Base-by-base conservation (phyloP, 2,888 invertebrate genomes). In the Cryptocephalus primarius region DNA sequence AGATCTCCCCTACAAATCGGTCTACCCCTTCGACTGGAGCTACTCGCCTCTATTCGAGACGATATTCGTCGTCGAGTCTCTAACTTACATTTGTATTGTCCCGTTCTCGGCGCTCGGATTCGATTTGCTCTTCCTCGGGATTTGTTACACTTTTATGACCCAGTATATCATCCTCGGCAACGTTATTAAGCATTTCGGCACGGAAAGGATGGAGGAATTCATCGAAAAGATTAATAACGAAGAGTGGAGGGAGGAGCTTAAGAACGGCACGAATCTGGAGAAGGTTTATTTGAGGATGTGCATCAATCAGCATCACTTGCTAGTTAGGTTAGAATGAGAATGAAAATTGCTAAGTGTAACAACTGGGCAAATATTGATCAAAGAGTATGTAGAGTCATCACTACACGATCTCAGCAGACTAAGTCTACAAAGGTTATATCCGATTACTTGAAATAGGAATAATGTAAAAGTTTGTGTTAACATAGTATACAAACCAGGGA, bases 101-200 rank as follows among this genome's bases (percentile, higher is more conserved):
- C 12, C 46, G 8, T 31, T 39, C 4, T 40, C 40, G 2, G 51
- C 54, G 9, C 33, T 44, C 33, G 53, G 52, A 2, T 49, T 51
- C 22, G 55, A 55, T 44, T 46, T 40, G 43, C 44, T 51, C 33
- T 53, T 55, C 44, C 44, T 51, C 43, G 50, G 50, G 8, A 44
- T 55, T 33, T 53, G 48, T 14, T 40, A 33, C 32, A 51, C 48
- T 31, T 32, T 55, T 1, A 40, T 46, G 1, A 46, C 34, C 32
- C 55, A 55, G 44, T 55, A 51, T 34, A 45, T 48, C 12, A 41
- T 51, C 9, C 33, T 55, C 31, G 33, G 42, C 32, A 43, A 41
- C 12, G 43, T 42, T 12, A 32, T 51, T 4, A 39, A 38, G 4
- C 46, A 44, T 34, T 41, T 52, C 13, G 54, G 54, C 22, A 48